These are phyloP conservation scores for Zygaena filipendulae DNA, from an alignment of 2,888 invertebrate species.

Conservation along the genomic window DNA sequence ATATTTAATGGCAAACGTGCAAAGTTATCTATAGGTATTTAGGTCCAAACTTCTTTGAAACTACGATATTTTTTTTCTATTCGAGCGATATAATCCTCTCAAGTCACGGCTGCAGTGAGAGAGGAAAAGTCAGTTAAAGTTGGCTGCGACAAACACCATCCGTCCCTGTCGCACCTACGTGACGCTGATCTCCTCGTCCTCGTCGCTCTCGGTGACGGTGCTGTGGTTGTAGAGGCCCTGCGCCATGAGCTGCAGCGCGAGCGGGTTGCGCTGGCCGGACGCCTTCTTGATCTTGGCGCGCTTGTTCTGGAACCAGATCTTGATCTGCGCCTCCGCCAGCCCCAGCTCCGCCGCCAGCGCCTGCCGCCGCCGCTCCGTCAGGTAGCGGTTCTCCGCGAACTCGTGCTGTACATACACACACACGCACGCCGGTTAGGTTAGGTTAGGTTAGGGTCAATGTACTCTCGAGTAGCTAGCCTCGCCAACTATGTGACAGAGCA, in stretches of 20 bases:
- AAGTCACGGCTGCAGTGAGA: no score
- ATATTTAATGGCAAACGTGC: no score
- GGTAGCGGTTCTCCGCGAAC: slow-evolving; percentile 91
- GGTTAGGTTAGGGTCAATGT: background rate
- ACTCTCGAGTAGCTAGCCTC: background rate
- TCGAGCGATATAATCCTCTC: no score
- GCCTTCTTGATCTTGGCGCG: slow-evolving; percentile 96
- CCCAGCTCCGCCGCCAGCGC: slow-evolving; percentile 91
- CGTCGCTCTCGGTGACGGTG: slow-evolving; percentile 27
- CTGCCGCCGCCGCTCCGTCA: slow-evolving; percentile 92
- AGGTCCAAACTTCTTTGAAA: no score
- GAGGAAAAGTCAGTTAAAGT: no score
- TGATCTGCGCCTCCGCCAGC: slow-evolving; percentile 96
- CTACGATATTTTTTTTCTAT: no score
- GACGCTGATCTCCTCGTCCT: slow-evolving; percentile 21
- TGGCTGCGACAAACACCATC: no score
- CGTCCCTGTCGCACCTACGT: no score
- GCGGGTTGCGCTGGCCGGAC: slow-evolving; percentile 83
- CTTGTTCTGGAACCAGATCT: slow-evolving; percentile 98
- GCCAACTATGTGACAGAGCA: no score
- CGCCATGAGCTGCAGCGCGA: slow-evolving; percentile 92
- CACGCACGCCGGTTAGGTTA: slow-evolving; percentile 1
- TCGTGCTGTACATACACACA: slow-evolving; percentile 85
- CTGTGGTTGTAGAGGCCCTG: slow-evolving; percentile 93
- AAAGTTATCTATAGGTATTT: no score